A percentile compares a stretch with the other conserved stretches of the same genome.
These are phyloP conservation scores for Crossaster papposus DNA, from an alignment of 53 echinoderm and acorn worm genomes.

Conservation along the genomic window DNA sequence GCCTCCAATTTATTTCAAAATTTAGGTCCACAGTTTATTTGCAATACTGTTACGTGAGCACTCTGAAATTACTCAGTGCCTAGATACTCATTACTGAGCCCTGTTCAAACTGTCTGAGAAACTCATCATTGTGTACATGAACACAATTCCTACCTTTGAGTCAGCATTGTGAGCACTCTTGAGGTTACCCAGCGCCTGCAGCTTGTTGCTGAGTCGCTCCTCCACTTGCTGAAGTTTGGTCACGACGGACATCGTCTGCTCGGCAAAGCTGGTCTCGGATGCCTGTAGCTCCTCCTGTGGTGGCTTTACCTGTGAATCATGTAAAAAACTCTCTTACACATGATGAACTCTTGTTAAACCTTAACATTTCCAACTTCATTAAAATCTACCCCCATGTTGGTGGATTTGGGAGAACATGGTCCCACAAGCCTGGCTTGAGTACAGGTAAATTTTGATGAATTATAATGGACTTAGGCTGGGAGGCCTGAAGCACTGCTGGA, in stretches of 20 bases:
- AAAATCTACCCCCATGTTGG: too few relatives aligned
- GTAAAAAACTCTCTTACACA: background rate
- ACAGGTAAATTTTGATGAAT: too few relatives aligned
- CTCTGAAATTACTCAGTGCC: conserved; percentile 78
- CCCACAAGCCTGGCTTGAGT: too few relatives aligned
- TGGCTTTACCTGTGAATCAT: conserved; percentile 7
- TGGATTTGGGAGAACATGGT: too few relatives aligned
- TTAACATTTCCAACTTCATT: too few relatives aligned
- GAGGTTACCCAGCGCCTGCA: conserved; percentile 79
- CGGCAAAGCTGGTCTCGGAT: conserved; percentile 63
- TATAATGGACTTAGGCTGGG: too few relatives aligned
- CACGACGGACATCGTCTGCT: conserved; percentile 85
- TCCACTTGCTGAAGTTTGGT: conserved; percentile 80
- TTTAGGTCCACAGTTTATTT: too few relatives aligned
- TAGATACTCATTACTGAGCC: conserved; percentile 73
- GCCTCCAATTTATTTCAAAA: too few relatives aligned
- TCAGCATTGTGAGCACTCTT: conserved; percentile 88
- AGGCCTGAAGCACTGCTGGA: too few relatives aligned
- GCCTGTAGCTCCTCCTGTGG: conserved; percentile 33
- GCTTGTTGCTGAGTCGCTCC: conserved; percentile 87
- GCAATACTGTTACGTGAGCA: conserved; percentile 77
- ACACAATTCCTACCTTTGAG: conserved; percentile 71
- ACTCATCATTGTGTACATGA: background rate
- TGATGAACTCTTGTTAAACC: too few relatives aligned
- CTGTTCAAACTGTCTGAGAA: conserved; percentile 76